Evolutionary conservation across 1,140 invertebrate genomes (phyloP), one percentile per base, ranked within the genome.

Genomic region (Apis florea): DNA sequence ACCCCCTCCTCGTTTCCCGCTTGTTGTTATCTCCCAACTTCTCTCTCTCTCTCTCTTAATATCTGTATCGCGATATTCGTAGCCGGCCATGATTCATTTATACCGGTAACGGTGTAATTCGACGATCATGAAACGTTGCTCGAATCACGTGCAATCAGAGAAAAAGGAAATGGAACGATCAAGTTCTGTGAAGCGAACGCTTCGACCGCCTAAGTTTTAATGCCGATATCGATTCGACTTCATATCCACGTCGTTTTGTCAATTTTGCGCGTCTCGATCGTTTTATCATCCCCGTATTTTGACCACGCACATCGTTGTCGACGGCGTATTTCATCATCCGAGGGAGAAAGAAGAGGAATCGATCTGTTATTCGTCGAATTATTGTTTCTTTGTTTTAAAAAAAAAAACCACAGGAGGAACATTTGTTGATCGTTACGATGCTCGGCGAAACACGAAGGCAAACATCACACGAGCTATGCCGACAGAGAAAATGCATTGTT

Each of bases 1-100:
- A 89, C 83, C 88, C 72, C 71, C 74, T 59, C 71, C 56, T 64
- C 49, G 15, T 56, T 24, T 61, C 67, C 81, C 61, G 53, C 26
- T 40, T 40, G 31, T 40, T 66, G 63, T 87, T 86, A 83, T 83
- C 81, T 63, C 58, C 77, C 81, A 84, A 82, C 75, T 85, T 89
- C 82, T 40, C 31, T 40, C 31, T 40, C 31, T 40, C 31, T 40
- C 31, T 40, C 31, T 40, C 31, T 81, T 84, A 90, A 90, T 91
- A 83, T 75, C 82, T 84, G 86, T 89, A 89, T 91, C 82, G 87
- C 88, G 87, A 82, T 90, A 87, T 83, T 83, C 74, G 47, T 66
- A 75, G 83, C 56, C 68, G 77, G 83, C 78, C 81, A 80, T 84
- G 79, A 85, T 73, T 83, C 76, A 82, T 79, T 68, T 70, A 26